Evolutionary conservation across 2,797 vertebrate species (phyloP), one percentile per base, ranked within the genome.

Genomic region (Halcyon smyrnensis): DNA sequence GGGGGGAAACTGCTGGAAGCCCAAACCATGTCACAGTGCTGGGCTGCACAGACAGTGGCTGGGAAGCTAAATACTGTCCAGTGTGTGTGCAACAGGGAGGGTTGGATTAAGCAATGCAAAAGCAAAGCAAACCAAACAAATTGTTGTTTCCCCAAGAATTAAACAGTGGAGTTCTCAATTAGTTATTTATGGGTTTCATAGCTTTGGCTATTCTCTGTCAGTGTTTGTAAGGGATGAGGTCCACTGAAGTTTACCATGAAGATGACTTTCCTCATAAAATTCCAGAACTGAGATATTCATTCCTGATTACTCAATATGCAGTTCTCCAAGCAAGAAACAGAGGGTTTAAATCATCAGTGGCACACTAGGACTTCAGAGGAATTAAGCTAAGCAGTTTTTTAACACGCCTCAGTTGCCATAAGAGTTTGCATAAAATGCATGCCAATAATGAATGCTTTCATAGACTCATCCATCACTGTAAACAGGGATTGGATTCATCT

Each of bases 311-410:
- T 92, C 56, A 84, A 77, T 60, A 95, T 85, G 62, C 78, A 96
- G 41, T 62, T 75, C 74, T 50, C 30, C 51, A 53, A 90, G 91
- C 41, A 76, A 91, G 70, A 84, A 84, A 67, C 87, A 91, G 86
- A 74, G 80, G 95, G 67, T 89, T 89, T 95, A 79, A 96, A 93
- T 96, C 82, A 85, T 39, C 87, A 68, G 50, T 89, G 73, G 46
- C 69, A 84, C 78, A 76, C 54, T 86, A 59, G 51, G 80, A 74
- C 89, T 86, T 81, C 87, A 63, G 76, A 82, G 36, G 57, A 95
- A 80, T 95, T 74, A 87, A 84, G 75, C 90, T 84, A 60, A 89
- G 75, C 57, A 87, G n/a, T 80, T 95, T 92, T 84, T 85, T 60
- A 83, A 90, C 86, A 59, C 0, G 36, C 50, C 27, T 90, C 78